These are phyloP conservation scores for Oreochromis tanganicae DNA, from an alignment of 2,113 vertebrate species.

Conservation along the genomic window DNA sequence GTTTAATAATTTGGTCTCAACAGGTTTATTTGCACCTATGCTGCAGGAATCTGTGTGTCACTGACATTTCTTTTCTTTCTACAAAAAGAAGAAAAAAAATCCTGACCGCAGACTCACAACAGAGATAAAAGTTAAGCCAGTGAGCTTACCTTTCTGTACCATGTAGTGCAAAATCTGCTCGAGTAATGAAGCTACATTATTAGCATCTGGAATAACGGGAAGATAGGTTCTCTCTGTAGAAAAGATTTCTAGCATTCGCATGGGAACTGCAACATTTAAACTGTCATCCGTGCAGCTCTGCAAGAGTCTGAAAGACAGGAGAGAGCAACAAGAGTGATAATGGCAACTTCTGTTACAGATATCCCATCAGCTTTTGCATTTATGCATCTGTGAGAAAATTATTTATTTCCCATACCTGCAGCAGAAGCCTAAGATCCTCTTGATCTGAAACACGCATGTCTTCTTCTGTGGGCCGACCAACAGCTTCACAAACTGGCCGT, in stretches of 20 bases:
- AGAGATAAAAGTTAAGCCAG: background rate
- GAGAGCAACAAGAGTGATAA: background rate
- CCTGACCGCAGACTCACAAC: background rate
- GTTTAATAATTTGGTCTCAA: background rate
- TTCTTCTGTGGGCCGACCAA: slow-evolving; percentile 83
- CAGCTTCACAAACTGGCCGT: slow-evolving; percentile 84
- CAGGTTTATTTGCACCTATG: background rate
- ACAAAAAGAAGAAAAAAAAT: background rate
- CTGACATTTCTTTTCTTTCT: background rate
- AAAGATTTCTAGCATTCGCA: slow-evolving; percentile 98
- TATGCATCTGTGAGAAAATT: background rate
- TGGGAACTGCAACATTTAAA: slow-evolving; percentile 91
- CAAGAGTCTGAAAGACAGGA: slow-evolving; percentile 75
- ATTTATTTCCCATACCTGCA: slow-evolving; percentile 80
- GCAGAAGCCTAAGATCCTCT: slow-evolving; percentile 90
- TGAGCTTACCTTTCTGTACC: slow-evolving; percentile 87
- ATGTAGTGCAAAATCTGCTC: slow-evolving; percentile 99
- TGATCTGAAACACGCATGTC: slow-evolving; percentile 94
- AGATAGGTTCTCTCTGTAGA: slow-evolving; percentile 88
- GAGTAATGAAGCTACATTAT: slow-evolving; percentile 82
- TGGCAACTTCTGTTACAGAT: background rate
- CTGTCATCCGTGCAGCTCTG: slow-evolving; percentile 83
- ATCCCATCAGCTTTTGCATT: background rate
- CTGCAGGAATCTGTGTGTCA: background rate
- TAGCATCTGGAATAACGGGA: slow-evolving; percentile 81